Percentiles rank a stretch among this genome's conserved stretches.
These are phyloP conservation scores for Pyrgus malvae DNA, from an alignment of 2,888 invertebrate genomes.

Conservation along the genomic window DNA sequence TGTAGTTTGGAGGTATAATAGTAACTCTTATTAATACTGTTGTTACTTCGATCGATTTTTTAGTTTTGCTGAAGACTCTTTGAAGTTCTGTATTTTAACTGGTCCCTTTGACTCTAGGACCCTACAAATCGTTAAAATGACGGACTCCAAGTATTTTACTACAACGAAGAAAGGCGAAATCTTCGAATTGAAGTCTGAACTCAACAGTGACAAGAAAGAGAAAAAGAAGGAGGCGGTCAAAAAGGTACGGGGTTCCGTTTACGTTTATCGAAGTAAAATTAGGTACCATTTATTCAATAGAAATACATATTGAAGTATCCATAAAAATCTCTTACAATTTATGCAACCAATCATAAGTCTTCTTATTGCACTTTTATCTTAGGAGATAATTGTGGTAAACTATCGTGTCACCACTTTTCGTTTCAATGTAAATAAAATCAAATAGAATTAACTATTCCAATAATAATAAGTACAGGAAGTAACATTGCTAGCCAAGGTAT, in stretches of 20 bases:
- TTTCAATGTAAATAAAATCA: no score
- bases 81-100: background rate
- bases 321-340: no score
- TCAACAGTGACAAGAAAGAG: slow-evolving; percentile 99
- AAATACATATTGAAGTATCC: no score
- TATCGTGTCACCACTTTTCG: no score
- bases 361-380: no score
- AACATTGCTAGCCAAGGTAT: no score
- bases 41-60: slow-evolving; percentile 24
- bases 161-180: slow-evolving; percentile 99
- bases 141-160: slow-evolving; percentile 99
- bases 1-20: slow-evolving; percentile 20
- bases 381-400: no score
- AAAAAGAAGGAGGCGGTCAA: slow-evolving; percentile 99
- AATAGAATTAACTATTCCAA: no score
- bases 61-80: background rate
- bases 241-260: slow-evolving; percentile 86
- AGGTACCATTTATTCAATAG: no score
- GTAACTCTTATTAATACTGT: background rate
- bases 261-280: no score
- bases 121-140: slow-evolving; percentile 84
- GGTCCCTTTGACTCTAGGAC: background rate
- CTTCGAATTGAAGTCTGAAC: slow-evolving; percentile 98
- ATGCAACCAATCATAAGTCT: no score
- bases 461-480: no score